These are phyloP conservation scores for Eurystomus gularis DNA, from an alignment of 2,113 vertebrate species.

Conservation along the genomic window DNA sequence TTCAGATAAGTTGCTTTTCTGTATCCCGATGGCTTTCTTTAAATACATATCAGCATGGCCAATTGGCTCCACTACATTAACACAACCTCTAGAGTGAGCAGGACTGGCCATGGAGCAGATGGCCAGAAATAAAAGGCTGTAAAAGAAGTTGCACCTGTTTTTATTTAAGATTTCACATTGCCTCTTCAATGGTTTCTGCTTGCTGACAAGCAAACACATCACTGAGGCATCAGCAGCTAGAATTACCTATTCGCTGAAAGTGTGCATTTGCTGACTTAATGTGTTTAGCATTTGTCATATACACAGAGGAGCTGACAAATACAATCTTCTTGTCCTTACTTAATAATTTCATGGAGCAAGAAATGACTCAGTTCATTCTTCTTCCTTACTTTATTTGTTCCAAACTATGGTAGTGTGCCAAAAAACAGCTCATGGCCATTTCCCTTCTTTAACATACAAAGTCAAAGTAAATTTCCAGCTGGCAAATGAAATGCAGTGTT, in stretches of 20 bases:
- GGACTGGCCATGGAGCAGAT: not conserved
- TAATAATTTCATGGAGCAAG: constrained; percentile 1
- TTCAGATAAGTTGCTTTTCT: not conserved
- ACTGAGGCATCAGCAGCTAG: not conserved
- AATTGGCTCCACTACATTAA: not conserved
- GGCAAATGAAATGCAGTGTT: not conserved
- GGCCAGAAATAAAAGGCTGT: not conserved
- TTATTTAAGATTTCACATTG: constrained; percentile 13
- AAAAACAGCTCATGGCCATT: constrained; percentile 29
- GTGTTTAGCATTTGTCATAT: not conserved
- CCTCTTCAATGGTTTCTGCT: not conserved
- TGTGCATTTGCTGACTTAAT: not conserved
- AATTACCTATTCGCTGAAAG: not conserved
- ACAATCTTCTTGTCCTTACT: not conserved
- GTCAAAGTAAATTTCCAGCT: constrained; percentile 51
- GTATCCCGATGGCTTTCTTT: not conserved
- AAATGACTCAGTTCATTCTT: constrained; percentile 16
- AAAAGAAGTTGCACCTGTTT: not conserved
- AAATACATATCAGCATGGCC: not conserved
- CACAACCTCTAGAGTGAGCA: not conserved
- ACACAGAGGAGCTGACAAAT: constrained; percentile 13
- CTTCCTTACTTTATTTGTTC: not conserved
- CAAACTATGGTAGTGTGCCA: not conserved
- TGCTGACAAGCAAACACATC: constrained; percentile 30
- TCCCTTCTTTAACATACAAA: not conserved